Base-by-base conservation (phyloP, 2,888 invertebrate genomes). In the Acanthococcus lagerstroemiae region DNA sequence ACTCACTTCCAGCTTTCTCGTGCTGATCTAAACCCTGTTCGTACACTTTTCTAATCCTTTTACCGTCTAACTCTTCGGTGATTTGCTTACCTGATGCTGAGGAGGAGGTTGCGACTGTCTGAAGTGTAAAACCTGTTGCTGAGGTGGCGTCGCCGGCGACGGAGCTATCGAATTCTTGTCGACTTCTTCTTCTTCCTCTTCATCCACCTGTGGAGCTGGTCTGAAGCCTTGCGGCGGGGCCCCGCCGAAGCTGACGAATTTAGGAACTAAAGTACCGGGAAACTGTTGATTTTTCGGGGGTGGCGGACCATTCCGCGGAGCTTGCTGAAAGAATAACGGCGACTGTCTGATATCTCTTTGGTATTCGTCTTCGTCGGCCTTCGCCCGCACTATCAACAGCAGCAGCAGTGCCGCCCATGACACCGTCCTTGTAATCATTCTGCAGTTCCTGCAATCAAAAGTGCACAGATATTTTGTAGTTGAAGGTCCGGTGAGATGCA, bases 171-270 rank as follows among this genome's bases (percentile, higher is more conserved):
- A 71, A 54, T 67, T 66, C 17, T 57, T 66, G 9, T 66, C 66
- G 26, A 66, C 57, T 56, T 71, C 72, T 17, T 73, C 71, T 24
- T 73, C 72, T 5, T 72, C 71, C 4, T 70, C 69, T 27, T 72
- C 72, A 24, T 72, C 72, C 12, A 72, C 71, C 6, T 70, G 68
- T 4, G 71, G 69, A 5, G 71, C 69, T 2, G 71, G 67, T 50
- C 73, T 70, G 71, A 74, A 74, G 12, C 71, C 71, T 50, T 74
- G 73, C 5, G 73, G 73, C 27, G 70, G 66, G 15, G 69, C 67
- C 24, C 67, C 66, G 2, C 63, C 67, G 37, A 70, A 63, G 22
- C 56, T 44, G 9, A 69, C 68, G 15, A 69, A 69, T 30, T 68
- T 67, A 30, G 69, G 69, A 30, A 67, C 48, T 44, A 69, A 65